Evolutionary conservation across 1,140 invertebrate genomes (phyloP).

Genomic region (Diprion similis): DNA sequence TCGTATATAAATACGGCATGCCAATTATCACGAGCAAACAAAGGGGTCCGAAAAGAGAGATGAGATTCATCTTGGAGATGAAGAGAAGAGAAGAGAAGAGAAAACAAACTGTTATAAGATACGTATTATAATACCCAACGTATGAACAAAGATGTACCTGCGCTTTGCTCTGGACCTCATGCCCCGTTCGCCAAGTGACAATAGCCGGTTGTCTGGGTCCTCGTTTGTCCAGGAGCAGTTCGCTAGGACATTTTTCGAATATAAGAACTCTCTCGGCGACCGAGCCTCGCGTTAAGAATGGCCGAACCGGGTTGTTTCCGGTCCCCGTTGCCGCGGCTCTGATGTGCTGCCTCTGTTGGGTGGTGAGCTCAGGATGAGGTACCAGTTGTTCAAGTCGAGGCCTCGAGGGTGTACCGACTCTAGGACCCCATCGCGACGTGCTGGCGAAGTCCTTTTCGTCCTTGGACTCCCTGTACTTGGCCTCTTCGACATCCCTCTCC

Average conservation of each 20-base stretch:
- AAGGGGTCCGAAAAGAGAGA: no score
- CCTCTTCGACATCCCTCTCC: conserved; percentile 16
- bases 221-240: conserved; percentile 74
- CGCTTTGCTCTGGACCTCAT: conserved; percentile 73
- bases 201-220: conserved; percentile 63
- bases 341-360: conserved; percentile 71
- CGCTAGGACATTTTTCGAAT: conserved; percentile 90
- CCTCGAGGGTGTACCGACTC: conserved; percentile 45
- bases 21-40: no score
- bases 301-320: conserved; percentile 73
- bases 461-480: conserved; percentile 14
- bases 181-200: conserved; percentile 67
- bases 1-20: no score
- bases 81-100: not conserved
- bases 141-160: conserved; percentile 65
- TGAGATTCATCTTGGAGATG: not conserved
- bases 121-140: no score
- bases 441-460: conserved; percentile 55
- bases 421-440: conserved; percentile 54
- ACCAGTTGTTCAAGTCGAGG: conserved; percentile 60
- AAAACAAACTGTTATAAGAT: not conserved
- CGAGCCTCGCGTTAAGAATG: conserved; percentile 87
- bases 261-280: conserved; percentile 91
- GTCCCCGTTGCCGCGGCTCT: conserved; percentile 53
- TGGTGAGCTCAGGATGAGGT: conserved; percentile 73